A percentile compares a stretch with the other conserved stretches of the same genome.
phyloP scores from a whole-genome alignment of 2,888 invertebrate species.

The Cryptophagus acutangulus region DNA sequence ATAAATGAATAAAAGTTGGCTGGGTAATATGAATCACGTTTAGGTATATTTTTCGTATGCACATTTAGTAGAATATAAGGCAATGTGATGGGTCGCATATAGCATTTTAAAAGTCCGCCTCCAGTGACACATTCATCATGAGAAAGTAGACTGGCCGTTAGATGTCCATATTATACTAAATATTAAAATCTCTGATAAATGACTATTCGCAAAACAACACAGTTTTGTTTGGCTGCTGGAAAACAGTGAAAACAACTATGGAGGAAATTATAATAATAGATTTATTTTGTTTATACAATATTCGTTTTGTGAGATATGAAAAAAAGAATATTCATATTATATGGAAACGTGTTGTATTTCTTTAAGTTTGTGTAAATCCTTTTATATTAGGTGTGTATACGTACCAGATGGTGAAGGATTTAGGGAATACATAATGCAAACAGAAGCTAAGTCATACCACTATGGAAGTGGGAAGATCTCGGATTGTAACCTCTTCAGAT shows the following conservation, averaged over 20 bases:
- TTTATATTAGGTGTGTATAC: slow-evolving; percentile 35
- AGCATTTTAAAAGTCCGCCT: slow-evolving; percentile 36
- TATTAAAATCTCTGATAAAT: slow-evolving; percentile 26
- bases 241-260: too few relatives aligned
- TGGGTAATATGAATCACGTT: slow-evolving; percentile 4
- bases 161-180: slow-evolving; percentile 16
- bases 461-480: slow-evolving; percentile 39
- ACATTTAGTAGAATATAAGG: slow-evolving; percentile 29
- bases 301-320: too few relatives aligned
- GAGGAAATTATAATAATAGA: too few relatives aligned
- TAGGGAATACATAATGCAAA: slow-evolving; percentile 45
- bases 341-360: slow-evolving; percentile 17
- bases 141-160: slow-evolving; percentile 20
- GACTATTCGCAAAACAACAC: slow-evolving; percentile 13
- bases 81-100: slow-evolving; percentile 34
- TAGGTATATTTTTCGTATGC: slow-evolving; percentile 27
- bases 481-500: slow-evolving; percentile 40
- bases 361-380: slow-evolving; percentile 30
- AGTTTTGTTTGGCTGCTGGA: background rate
- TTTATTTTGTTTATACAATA: background rate
- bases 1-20: background rate
- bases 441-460: slow-evolving; percentile 39
- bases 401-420: slow-evolving; percentile 42
- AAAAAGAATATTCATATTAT: slow-evolving; percentile 10
- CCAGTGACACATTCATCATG: slow-evolving; percentile 37